phyloP scores from a whole-genome alignment of 2,888 invertebrate species.

The Tortricodes alternella region DNA sequence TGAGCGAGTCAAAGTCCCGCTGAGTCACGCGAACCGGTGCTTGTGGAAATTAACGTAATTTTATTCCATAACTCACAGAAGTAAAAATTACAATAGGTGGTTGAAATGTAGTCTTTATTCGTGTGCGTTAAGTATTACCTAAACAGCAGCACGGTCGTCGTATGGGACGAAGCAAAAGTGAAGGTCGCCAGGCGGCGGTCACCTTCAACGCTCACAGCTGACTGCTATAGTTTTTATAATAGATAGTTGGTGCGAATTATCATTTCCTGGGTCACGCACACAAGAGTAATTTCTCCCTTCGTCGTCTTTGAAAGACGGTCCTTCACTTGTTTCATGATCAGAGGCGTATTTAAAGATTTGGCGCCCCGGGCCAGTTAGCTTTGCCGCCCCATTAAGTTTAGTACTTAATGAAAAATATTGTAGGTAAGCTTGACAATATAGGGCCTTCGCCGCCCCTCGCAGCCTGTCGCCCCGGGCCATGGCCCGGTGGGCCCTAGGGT shows the following conservation, averaged over 20 bases:
- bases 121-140: background rate
- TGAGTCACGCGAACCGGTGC: constrained; percentile 20
- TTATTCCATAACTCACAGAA: constrained; percentile 12
- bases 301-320: too few relatives aligned
- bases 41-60: constrained; percentile 20
- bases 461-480: too few relatives aligned
- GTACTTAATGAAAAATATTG: too few relatives aligned
- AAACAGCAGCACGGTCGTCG: background rate
- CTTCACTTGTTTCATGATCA: too few relatives aligned
- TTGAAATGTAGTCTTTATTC: background rate
- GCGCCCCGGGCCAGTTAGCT: too few relatives aligned
- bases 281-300: background rate
- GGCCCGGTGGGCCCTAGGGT: too few relatives aligned
- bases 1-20: constrained; percentile 20
- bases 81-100: background rate
- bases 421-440: too few relatives aligned
- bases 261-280: constrained; percentile 32
- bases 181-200: constrained; percentile 32
- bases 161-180: constrained; percentile 5
- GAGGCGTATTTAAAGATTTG: too few relatives aligned
- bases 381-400: too few relatives aligned
- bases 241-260: constrained; percentile 1
- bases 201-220: constrained; percentile 36
- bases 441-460: too few relatives aligned
- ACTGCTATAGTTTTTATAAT: constrained; percentile 23